Evolutionary conservation across 2,113 vertebrate genomes (phyloP).

Genomic region (Pterocles gutturalis): DNA sequence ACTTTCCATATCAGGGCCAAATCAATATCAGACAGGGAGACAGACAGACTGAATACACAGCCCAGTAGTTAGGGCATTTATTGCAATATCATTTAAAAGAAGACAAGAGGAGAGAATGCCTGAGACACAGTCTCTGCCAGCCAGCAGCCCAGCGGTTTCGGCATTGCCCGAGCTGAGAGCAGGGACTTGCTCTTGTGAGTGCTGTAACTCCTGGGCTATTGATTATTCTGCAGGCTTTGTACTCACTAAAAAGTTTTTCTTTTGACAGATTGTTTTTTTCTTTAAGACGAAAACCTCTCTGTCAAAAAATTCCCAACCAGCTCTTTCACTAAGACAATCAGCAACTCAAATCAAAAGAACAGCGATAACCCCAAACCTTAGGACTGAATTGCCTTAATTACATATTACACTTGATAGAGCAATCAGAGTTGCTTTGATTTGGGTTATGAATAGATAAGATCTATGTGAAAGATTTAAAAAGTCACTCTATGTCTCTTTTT

Average conservation of each 20-base stretch:
- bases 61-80: neutral
- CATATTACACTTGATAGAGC: conserved; percentile 65
- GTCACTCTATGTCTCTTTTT: conserved; percentile 14
- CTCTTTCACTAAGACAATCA: conserved; percentile 62
- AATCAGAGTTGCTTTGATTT: conserved; percentile 70
- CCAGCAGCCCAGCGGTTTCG: accelerated
- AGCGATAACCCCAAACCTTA: conserved; percentile 46
- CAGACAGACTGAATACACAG: neutral
- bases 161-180: neutral
- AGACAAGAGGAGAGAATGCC: neutral
- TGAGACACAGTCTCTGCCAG: neutral
- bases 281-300: conserved; percentile 40
- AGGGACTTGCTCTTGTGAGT: neutral
- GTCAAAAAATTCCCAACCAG: conserved; percentile 50
- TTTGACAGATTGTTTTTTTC: neutral
- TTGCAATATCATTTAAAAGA: neutral
- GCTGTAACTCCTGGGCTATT: neutral
- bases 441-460: conserved; percentile 61
- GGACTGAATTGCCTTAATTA: conserved; percentile 70
- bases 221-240: neutral
- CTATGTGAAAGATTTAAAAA: conserved; percentile 55
- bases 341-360: conserved; percentile 50
- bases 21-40: neutral
- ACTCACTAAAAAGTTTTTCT: conserved; percentile 4
- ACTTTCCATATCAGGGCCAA: neutral